Evolutionary conservation across 1,140 invertebrate genomes (phyloP).

Genomic region (Drepana arcuata): DNA sequence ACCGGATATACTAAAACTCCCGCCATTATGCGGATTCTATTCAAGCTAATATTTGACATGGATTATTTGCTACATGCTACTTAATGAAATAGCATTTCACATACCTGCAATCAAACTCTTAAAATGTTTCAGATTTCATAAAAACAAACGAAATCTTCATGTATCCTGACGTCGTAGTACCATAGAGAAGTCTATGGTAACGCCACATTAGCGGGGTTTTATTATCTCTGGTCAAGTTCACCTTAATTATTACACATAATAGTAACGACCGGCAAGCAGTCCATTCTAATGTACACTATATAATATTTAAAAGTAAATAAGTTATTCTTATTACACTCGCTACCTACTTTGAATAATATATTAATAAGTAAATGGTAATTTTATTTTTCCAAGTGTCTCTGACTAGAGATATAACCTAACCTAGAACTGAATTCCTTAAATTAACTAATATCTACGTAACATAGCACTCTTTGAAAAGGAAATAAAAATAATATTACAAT

Average conservation of each 20-base stretch:
- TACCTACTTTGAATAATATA: conserved; percentile 45
- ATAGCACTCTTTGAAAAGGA: conserved; percentile 52
- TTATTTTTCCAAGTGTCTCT: conserved; percentile 62
- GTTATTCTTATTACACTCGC: conserved; percentile 54
- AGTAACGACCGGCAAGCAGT: conserved; percentile 26
- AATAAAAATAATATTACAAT: conserved; percentile 33
- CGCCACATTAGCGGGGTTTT: no score
- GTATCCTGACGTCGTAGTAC: no score
- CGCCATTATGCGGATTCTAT: no score
- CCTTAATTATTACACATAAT: neutral
- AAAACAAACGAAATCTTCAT: neutral
- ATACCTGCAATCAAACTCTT: neutral
- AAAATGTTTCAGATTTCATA: neutral
- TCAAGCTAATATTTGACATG: no score
- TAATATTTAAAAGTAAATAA: conserved; percentile 55
- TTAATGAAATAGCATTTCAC: conserved; percentile 3
- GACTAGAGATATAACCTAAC: conserved; percentile 61
- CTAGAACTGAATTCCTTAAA: conserved; percentile 49
- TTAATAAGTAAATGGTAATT: conserved; percentile 68
- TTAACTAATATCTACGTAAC: conserved; percentile 49
- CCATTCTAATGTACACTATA: conserved; percentile 37
- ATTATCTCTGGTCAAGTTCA: neutral
- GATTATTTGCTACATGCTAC: neutral
- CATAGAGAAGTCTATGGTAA: no score
- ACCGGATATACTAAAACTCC: no score